phyloP scores from a whole-genome alignment of 2,113 vertebrate genomes.

The Ameiurus melas region DNA sequence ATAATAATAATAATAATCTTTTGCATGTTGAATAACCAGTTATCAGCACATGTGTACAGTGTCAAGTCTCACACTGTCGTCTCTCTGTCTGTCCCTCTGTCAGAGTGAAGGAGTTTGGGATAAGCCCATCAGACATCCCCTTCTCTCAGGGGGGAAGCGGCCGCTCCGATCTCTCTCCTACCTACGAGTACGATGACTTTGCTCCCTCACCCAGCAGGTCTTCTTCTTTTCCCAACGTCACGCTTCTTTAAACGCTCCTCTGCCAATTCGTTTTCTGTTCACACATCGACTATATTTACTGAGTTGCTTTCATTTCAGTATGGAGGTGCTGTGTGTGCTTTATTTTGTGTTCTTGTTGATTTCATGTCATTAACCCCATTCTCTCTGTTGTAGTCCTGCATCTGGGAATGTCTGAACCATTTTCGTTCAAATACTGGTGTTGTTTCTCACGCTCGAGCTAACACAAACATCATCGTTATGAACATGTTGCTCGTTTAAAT shows the following conservation, averaged over 20 bases:
- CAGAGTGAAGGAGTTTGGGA: conserved; percentile 99
- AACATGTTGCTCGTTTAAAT: neutral
- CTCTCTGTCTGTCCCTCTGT: conserved; percentile 54
- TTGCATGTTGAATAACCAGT: neutral
- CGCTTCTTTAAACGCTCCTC: conserved; percentile 2
- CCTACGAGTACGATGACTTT: conserved; percentile 90
- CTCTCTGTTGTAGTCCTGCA: conserved; percentile 9
- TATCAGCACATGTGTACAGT: neutral
- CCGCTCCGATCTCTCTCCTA: conserved; percentile 92
- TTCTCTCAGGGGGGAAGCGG: conserved; percentile 91
- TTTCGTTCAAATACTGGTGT: conserved; percentile 42
- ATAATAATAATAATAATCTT: neutral
- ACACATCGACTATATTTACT: neutral
- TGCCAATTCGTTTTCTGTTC: neutral
- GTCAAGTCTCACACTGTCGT: neutral
- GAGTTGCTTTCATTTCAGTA: conserved; percentile 50
- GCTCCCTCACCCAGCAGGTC: conserved; percentile 79
- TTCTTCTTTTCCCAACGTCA: conserved; percentile 48
- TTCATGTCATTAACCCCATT: conserved; percentile 3
- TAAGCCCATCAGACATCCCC: conserved; percentile 98
- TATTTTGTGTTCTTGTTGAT: neutral
- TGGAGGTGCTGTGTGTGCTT: neutral
- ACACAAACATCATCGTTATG: neutral
- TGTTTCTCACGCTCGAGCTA: conserved; percentile 16
- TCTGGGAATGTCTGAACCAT: conserved; percentile 52